Conservation (phyloP, 1,140 invertebrate species). For the Polypedilum vanderplanki region DNA sequence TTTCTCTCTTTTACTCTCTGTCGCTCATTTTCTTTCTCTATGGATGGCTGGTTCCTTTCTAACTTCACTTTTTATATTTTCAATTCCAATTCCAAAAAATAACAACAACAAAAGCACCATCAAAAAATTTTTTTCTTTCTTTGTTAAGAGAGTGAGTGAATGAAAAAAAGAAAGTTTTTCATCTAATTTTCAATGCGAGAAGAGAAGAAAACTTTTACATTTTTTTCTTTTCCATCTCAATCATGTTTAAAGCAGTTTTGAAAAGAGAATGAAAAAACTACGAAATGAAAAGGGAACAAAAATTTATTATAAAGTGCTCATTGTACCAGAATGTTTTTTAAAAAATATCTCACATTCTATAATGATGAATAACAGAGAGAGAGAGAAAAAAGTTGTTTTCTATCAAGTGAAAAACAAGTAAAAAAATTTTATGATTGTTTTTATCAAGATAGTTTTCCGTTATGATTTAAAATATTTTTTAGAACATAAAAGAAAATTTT, state of each 20-base stretch:
- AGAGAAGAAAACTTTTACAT: not conserved
- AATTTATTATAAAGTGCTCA: slow-evolving; percentile 19
- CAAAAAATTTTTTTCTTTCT: not conserved
- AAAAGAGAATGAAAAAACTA: not conserved
- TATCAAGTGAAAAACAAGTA: no score
- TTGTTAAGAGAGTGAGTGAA: not conserved
- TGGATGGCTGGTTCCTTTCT: no score
- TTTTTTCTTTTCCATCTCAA: not conserved
- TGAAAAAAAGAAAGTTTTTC: not conserved
- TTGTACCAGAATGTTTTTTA: slow-evolving; percentile 13
- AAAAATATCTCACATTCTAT: not conserved
- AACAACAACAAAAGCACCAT: not conserved
- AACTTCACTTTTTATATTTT: slow-evolving; percentile 16
- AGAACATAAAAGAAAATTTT: no score
- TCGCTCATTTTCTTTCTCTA: not conserved
- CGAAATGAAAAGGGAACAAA: not conserved
- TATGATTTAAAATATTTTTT: no score
- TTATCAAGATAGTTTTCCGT: no score
- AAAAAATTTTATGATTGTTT: no score
- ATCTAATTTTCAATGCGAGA: slow-evolving; percentile 18
- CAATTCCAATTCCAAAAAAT: not conserved
- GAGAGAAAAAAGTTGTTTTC: no score
- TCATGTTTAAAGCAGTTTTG: not conserved
- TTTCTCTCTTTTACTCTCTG: not conserved
- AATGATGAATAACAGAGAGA: not conserved